Conservation (phyloP, 64 coral and sea anemone species). For the Acropora tenuis region DNA sequence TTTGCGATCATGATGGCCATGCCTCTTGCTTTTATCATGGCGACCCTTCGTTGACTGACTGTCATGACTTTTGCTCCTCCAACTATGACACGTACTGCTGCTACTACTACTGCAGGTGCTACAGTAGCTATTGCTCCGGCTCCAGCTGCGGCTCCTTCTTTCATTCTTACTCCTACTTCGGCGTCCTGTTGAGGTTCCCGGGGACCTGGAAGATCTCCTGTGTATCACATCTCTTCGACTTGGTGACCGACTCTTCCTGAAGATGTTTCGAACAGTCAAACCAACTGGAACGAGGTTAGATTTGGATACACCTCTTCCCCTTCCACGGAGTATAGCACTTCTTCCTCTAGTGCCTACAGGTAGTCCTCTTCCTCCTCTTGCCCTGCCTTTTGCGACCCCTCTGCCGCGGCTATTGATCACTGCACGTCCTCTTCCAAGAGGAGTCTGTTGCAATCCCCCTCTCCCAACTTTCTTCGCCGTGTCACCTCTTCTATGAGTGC, state of each 20-base stretch:
- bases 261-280: slow-evolving; percentile 33
- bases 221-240: background rate
- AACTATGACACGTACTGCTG: slow-evolving; percentile 16
- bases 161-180: background rate
- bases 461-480: background rate
- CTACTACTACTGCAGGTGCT: slow-evolving; percentile 43
- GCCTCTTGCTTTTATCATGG: background rate
- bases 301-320: slow-evolving; percentile 12
- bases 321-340: background rate
- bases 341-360: background rate
- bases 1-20: background rate
- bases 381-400: slow-evolving; percentile 1
- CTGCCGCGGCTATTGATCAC: background rate
- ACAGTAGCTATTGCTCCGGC: slow-evolving; percentile 38
- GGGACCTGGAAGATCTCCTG: slow-evolving; percentile 30
- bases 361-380: slow-evolving; percentile 11
- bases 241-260: slow-evolving; percentile 4
- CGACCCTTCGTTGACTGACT: background rate
- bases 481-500: background rate
- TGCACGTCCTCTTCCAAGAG: background rate
- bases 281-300: background rate
- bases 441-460: slow-evolving; percentile 3
- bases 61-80: slow-evolving; percentile 26
- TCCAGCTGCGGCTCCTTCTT: slow-evolving; percentile 12
- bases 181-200: background rate